A percentile compares a stretch with the other conserved stretches of the same genome.
phyloP scores from a whole-genome alignment of 1,140 invertebrate genomes.

The Hycleus phaleratus region DNA sequence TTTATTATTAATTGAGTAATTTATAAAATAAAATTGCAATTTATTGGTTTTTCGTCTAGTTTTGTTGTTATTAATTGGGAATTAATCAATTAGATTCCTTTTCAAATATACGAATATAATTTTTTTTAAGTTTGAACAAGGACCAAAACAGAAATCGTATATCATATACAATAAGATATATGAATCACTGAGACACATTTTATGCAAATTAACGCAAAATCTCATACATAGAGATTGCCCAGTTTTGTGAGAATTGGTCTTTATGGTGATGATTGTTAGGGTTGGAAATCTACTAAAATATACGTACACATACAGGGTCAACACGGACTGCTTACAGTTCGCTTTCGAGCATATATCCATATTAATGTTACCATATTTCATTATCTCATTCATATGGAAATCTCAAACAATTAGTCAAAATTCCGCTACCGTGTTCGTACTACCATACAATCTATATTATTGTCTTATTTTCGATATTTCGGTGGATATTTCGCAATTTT shows the following conservation, averaged over 20 bases:
- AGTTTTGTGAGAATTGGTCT: conserved; percentile 23
- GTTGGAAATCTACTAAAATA: conserved; percentile 13
- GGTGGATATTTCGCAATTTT: too few relatives aligned
- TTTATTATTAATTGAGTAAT: too few relatives aligned
- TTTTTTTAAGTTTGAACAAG: background rate
- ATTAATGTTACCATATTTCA: conserved; percentile 45
- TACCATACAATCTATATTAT: too few relatives aligned
- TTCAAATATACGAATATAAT: too few relatives aligned
- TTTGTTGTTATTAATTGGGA: too few relatives aligned
- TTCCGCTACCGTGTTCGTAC: conserved; percentile 22
- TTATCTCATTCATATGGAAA: conserved; percentile 45
- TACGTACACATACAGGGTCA: conserved; percentile 17
- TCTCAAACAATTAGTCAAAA: conserved; percentile 43
- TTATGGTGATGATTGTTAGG: conserved; percentile 14
- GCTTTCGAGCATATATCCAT: conserved; percentile 41
- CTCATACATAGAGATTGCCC: conserved; percentile 43
- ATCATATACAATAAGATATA: conserved; percentile 42
- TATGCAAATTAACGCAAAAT: conserved; percentile 41
- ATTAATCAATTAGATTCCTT: too few relatives aligned
- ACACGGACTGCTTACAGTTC: conserved; percentile 37
- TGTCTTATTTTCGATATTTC: too few relatives aligned
- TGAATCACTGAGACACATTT: conserved; percentile 43
- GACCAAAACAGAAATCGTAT: conserved; percentile 31
- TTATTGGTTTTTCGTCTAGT: too few relatives aligned
- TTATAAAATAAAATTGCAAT: too few relatives aligned